Evolutionary conservation across 2,888 invertebrate species (phyloP).

Genomic region (Ectobius pallidus): DNA sequence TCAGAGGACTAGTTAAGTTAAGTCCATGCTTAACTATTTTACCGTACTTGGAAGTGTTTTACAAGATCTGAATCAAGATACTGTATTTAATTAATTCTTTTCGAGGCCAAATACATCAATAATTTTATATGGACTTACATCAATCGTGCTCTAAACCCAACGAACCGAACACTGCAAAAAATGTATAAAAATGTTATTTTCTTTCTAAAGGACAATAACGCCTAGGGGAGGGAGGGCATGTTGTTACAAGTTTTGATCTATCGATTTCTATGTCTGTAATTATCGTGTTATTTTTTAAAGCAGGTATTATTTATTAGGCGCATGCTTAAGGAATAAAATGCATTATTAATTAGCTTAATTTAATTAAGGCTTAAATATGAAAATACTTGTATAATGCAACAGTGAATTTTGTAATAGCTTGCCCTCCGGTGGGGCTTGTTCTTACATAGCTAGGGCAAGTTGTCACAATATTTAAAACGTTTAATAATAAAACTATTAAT

Average conservation of each 20-base stretch:
- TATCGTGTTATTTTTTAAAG: not conserved
- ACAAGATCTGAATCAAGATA: no score
- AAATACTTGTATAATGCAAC: not conserved
- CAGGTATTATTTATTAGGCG: not conserved
- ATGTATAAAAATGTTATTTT: no score
- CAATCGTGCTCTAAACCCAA: no score
- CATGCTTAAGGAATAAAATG: not conserved
- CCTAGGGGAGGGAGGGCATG: not conserved
- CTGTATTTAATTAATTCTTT: no score
- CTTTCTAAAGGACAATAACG: no score
- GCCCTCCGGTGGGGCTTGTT: not conserved
- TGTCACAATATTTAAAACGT: not conserved
- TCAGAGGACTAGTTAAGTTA: no score
- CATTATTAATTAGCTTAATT: not conserved
- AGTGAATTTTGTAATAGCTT: not conserved
- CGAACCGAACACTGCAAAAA: no score
- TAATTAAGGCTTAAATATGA: not conserved
- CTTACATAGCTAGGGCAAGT: not conserved
- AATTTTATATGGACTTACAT: no score
- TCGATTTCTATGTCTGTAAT: not conserved
- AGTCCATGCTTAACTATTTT: no score
- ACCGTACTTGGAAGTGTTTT: no score
- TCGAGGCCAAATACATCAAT: no score
- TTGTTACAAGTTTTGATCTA: not conserved
- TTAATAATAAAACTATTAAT: no score